Percentiles rank a stretch among this genome's conserved stretches.
These are phyloP conservation scores for Rhombomys opimus DNA, from an alignment of 2,113 vertebrate genomes.

Conservation along the genomic window DNA sequence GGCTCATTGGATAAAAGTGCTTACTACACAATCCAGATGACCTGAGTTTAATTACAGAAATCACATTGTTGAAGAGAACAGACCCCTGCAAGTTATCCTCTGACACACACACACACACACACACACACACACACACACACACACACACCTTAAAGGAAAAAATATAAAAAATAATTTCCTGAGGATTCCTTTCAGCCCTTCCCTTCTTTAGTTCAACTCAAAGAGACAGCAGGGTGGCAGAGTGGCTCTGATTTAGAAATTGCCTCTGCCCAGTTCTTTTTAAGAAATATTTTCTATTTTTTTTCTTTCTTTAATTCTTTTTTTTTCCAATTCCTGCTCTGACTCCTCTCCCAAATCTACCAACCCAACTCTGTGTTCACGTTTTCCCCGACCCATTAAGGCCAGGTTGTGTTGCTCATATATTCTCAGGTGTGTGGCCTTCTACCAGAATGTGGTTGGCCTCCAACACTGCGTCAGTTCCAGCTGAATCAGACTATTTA, in stretches of 20 bases:
- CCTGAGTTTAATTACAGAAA: neutral
- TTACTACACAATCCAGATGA: neutral
- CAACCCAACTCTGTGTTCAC: neutral
- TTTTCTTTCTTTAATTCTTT: neutral
- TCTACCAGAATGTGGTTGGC: neutral
- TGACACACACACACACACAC: too few species aligned
- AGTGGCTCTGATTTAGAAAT: neutral
- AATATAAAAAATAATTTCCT: neutral
- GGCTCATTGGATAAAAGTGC: neutral
- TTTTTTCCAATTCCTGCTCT: neutral
- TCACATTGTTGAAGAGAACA: neutral
- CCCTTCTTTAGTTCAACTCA: neutral
- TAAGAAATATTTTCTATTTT: slow-evolving; percentile 9
- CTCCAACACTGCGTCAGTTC: neutral
- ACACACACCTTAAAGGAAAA: neutral
- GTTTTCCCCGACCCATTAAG: neutral
- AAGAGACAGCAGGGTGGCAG: neutral
- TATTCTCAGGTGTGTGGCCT: neutral
- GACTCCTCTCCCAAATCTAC: neutral
- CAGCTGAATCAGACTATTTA: neutral
- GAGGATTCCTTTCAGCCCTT: neutral
- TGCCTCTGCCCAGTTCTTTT: neutral
- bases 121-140: neutral
- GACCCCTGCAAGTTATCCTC: neutral
- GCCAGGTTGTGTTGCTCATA: neutral